Evolutionary conservation across 2,797 vertebrate genomes (phyloP).

Genomic region (Lepilemur septentrionalis): DNA sequence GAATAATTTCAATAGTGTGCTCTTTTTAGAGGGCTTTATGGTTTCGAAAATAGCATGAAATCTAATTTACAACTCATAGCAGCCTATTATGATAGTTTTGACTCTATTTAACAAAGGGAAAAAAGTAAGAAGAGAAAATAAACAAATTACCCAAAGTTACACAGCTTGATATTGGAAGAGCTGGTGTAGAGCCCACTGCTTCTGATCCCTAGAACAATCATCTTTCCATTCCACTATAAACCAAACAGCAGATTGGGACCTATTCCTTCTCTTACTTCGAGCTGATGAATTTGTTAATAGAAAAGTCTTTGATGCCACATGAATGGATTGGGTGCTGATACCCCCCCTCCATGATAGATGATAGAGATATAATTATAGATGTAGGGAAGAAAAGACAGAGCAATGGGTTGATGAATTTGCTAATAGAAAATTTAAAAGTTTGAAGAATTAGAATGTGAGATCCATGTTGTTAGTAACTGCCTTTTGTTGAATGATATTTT

Average conservation of each 20-base stretch:
- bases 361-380: neutral
- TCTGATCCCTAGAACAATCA: neutral
- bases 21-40: neutral
- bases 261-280: neutral
- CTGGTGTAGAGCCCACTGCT: neutral
- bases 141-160: neutral
- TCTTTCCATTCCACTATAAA: neutral
- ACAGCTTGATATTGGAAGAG: neutral
- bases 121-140: neutral
- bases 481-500: neutral
- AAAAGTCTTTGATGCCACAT: neutral
- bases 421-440: neutral
- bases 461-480: neutral
- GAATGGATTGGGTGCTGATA: neutral
- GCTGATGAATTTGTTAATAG: neutral
- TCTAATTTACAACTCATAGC: constrained; percentile 27
- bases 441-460: neutral
- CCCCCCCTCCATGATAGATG: neutral
- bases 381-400: neutral
- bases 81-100: neutral
- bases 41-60: constrained; percentile 22
- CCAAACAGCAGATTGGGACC: neutral
- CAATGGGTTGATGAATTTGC: neutral
- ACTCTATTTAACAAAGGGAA: neutral
- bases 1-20: neutral